phyloP scores from a whole-genome alignment of 2,888 invertebrate species.

The Drosophila eohydei region DNA sequence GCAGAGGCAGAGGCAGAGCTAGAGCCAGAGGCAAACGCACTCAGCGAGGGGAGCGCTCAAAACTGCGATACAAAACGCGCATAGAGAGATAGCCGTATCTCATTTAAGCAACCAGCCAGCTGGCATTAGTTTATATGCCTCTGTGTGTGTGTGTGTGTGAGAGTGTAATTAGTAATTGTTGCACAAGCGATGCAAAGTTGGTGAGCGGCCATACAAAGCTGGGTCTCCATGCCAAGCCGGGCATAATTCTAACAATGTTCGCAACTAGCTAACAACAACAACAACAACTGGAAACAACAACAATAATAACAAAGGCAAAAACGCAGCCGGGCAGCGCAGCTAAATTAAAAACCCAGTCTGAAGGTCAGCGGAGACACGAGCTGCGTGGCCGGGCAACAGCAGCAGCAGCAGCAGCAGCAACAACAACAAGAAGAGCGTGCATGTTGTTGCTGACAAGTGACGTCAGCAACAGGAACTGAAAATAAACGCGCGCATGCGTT shows the following conservation, averaged over 20 bases:
- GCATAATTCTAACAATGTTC: slow-evolving; percentile 56
- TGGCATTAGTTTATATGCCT: slow-evolving; percentile 34
- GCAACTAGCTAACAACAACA: slow-evolving; percentile 33
- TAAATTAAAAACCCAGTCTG: slow-evolving; percentile 78
- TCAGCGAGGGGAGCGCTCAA: slow-evolving; percentile 28
- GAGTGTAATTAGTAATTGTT: slow-evolving; percentile 80
- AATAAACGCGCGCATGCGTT: slow-evolving; percentile 68
- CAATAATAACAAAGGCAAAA: slow-evolving; percentile 37
- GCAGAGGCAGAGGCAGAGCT: slow-evolving; percentile 7
- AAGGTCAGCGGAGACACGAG: slow-evolving; percentile 79
- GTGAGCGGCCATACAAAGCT: slow-evolving; percentile 38
- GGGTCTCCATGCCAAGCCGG: slow-evolving; percentile 37
- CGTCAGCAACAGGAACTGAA: slow-evolving; percentile 78
- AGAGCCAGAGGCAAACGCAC: slow-evolving; percentile 37
- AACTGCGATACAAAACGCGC: slow-evolving; percentile 47
- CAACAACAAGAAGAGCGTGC: slow-evolving; percentile 43
- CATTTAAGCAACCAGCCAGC: slow-evolving; percentile 60
- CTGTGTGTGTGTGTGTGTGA: slow-evolving; percentile 29
- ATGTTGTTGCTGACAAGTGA: slow-evolving; percentile 53
- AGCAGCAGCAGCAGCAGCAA: slow-evolving; percentile 32
- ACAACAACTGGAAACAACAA: slow-evolving; percentile 22
- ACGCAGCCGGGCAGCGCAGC: slow-evolving; percentile 65
- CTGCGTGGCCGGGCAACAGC: slow-evolving; percentile 73
- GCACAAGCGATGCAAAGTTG: slow-evolving; percentile 75
- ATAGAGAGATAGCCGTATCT: slow-evolving; percentile 68